A percentile compares a stretch with the other conserved stretches of the same genome.
Conservation (phyloP, 1,140 invertebrate genomes). For the Ceratosolen solmsi region DNA sequence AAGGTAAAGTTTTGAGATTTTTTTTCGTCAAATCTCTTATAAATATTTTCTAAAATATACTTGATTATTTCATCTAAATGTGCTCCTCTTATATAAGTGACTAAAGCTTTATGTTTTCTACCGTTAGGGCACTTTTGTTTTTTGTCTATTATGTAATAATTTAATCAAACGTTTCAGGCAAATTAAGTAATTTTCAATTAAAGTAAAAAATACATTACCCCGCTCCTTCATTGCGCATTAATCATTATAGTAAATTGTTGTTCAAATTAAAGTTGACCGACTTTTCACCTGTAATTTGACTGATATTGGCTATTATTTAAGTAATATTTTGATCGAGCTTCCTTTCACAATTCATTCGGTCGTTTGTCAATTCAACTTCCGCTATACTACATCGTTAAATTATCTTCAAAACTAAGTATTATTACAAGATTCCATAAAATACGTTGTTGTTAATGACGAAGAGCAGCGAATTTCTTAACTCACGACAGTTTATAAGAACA, state of each 20-base stretch:
- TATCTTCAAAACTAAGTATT: constrained; percentile 2
- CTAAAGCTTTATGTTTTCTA: background rate
- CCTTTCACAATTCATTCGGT: background rate
- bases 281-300: background rate
- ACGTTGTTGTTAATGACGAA: constrained; percentile 9
- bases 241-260: background rate
- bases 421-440: background rate
- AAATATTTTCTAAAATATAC: constrained; percentile 40
- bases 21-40: constrained; percentile 33
- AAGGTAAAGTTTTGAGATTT: constrained; percentile 47
- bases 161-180: background rate
- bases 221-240: background rate
- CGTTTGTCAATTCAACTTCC: background rate
- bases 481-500: constrained; percentile 61
- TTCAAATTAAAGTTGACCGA: background rate
- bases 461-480: constrained; percentile 41
- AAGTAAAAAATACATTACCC: background rate
- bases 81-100: constrained; percentile 29
- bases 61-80: constrained; percentile 37
- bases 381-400: background rate
- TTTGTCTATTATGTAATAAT: background rate
- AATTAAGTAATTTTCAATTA: background rate
- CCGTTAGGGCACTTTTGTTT: background rate
- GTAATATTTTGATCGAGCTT: background rate
- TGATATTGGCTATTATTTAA: background rate